Conservation (phyloP, 2,888 invertebrate genomes). For the Drosophila anceps region DNA sequence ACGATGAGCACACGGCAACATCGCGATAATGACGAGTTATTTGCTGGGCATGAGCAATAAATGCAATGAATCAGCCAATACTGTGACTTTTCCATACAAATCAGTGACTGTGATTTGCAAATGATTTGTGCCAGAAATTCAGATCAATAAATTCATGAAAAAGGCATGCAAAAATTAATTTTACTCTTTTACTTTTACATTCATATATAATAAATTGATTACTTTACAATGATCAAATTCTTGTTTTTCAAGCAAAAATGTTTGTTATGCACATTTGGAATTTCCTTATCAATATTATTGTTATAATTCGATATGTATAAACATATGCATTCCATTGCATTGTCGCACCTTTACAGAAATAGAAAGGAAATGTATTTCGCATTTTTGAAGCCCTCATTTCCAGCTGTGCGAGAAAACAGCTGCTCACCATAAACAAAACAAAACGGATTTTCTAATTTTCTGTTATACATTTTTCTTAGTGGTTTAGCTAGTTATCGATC, state of each 20-base stretch:
- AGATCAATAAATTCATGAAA: conserved; percentile 12
- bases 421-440: conserved; percentile 20
- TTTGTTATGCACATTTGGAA: neutral
- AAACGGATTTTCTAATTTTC: conserved; percentile 29
- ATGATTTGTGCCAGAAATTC: neutral
- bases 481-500: conserved; percentile 1
- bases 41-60: conserved; percentile 47
- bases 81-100: conserved; percentile 20
- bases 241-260: neutral
- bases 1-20: conserved; percentile 54
- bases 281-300: conserved; percentile 15
- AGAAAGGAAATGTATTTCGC: neutral
- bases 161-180: neutral
- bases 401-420: conserved; percentile 48
- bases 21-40: conserved; percentile 49
- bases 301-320: neutral
- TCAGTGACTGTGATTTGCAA: conserved; percentile 13
- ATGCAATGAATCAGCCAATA: conserved; percentile 43
- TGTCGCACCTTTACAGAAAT: neutral
- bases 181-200: neutral
- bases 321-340: neutral
- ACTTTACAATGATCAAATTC: neutral
- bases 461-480: conserved; percentile 23
- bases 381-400: neutral
- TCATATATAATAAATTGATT: neutral